Evolutionary conservation across 2,888 invertebrate species (phyloP), one percentile per base, ranked within the genome.

Genomic region (Brenthis daphne): DNA sequence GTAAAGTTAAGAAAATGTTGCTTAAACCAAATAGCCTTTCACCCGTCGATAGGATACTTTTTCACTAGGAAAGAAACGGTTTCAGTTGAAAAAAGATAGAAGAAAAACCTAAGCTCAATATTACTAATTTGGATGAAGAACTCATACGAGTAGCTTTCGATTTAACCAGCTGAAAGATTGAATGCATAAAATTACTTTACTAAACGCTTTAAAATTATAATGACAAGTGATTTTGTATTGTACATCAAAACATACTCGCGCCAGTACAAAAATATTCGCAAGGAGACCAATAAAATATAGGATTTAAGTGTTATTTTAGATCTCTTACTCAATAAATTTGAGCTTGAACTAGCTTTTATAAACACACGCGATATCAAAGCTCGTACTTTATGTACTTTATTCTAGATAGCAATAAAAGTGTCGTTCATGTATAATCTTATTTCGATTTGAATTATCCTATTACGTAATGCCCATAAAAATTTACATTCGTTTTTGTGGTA

Each of bases 251-350:
- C 60, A 50, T 43, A 65, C 56, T 47, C 20, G 63, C 37, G 53
- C 51, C 63, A 64, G 37, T 47, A 66, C 58, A 60, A 71, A 71
- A 66, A 64, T 69, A 69, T 68, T 60, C 48, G 51, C 66, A 43
- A 61, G 33, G n/a, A 33, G 33, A 64, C 60, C 64, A 43, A 37
- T 71, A 69, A 64, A 69, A 43, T 56, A 20, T 51, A 53, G 47
- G 51, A 64, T 64, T 63, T 63, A 64, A 43, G 47, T 61, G 64
- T 68, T 71, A 57, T 68, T 71, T 71, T 66, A 66, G 58, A 67
- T 57, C 29, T 43, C 50, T 5, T 53, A 55, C 57, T 65, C 51
- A 4, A 61, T 58, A 57, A 65, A 56, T 66, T 58, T 14, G 56
- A 66, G 63, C 16, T 60, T 43, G 48, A 33, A 12, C 16, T 50